phyloP scores from a whole-genome alignment of 2,113 vertebrate species.

The Antigone vipio region DNA sequence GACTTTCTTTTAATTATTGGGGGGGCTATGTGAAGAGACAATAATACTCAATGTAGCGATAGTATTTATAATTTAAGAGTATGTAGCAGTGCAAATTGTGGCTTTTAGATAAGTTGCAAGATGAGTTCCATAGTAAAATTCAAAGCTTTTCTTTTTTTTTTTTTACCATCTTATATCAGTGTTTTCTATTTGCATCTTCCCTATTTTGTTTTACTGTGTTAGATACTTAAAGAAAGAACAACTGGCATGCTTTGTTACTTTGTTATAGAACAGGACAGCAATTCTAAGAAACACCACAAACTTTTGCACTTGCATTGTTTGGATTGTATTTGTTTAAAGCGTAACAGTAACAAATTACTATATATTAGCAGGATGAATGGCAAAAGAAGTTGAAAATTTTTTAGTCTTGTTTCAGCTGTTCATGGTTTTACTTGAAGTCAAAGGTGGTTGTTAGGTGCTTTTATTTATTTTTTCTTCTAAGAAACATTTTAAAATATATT shows the following conservation, averaged over 20 bases:
- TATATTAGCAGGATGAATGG: not conserved
- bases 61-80: not conserved
- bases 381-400: not conserved
- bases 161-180: not conserved
- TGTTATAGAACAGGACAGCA: not conserved
- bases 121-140: slow-evolving; percentile 1
- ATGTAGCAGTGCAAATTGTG: not conserved
- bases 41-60: not conserved
- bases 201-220: not conserved
- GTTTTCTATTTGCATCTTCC: not conserved
- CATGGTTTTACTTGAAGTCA: not conserved
- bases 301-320: not conserved
- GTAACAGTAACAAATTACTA: not conserved
- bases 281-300: not conserved
- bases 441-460: not conserved
- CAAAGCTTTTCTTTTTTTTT: not conserved
- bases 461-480: not conserved
- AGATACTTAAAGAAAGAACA: not conserved
- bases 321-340: not conserved
- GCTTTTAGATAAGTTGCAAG: slow-evolving; percentile 4
- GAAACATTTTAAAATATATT: not conserved
- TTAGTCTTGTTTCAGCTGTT: not conserved
- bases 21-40: rapidly evolving
- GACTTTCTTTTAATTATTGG: not conserved
- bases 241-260: not conserved